Conservation (phyloP, 2,797 vertebrate species). For the Nasua narica region DNA sequence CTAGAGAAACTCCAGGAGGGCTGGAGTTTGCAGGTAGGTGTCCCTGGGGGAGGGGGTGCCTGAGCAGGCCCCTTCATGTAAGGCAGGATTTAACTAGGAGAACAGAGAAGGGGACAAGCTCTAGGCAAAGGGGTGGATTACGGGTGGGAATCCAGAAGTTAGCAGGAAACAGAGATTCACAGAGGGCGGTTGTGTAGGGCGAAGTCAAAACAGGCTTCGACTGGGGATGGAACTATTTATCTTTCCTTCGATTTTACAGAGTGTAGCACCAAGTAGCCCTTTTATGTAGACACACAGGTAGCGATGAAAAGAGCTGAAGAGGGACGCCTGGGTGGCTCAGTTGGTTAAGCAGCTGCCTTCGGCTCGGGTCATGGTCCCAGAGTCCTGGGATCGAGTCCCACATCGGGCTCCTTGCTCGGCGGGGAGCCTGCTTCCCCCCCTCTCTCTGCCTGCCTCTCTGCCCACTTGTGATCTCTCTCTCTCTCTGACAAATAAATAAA, state of each 20-base stretch:
- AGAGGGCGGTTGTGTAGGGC: accelerated
- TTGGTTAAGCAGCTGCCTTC: no score
- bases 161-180: not conserved
- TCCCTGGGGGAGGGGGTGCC: not conserved
- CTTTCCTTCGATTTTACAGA: not conserved
- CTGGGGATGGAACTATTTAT: not conserved
- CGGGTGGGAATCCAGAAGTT: not conserved
- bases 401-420: no score
- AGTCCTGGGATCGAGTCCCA: no score
- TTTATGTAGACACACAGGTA: not conserved
- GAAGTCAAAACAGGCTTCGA: not conserved
- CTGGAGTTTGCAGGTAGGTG: not conserved
- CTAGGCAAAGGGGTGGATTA: not conserved
- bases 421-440: no score
- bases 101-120: not conserved
- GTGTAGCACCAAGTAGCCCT: not conserved
- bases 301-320: not conserved
- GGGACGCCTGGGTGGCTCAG: no score
- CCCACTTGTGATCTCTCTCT: no score
- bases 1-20: not conserved
- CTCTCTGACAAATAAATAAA: no score
- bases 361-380: no score
- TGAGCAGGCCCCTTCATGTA: no score
- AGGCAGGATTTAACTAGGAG: not conserved
- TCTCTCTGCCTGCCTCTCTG: no score